Base-by-base conservation (phyloP, 2,888 invertebrate genomes). In the Escarpia spicata region DNA sequence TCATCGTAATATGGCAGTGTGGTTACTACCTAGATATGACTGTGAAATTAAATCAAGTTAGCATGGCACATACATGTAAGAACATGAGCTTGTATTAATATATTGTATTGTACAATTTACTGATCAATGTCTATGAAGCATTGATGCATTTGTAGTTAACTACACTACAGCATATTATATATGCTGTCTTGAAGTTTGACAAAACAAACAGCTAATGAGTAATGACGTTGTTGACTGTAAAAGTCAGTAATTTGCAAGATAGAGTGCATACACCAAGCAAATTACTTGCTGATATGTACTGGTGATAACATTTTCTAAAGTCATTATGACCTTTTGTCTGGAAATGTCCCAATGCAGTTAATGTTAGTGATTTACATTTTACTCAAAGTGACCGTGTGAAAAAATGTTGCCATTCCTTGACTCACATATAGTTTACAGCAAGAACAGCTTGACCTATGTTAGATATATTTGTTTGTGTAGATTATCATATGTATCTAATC, bases 381-480 rank as follows among this genome's bases (percentile, higher is more conserved):
- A 75, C 75, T 75, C 19, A 75, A 75, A 75, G n/a, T n/a, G 75
- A 75, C 75, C 75, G 75, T 75, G 75, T 75, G 75, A 75, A 75
- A 52, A 37, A 75, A 75, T 75, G 2, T 75, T 75, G 75, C 75
- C n/a, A n/a, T 75, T 26, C 26, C 75, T 26, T 75, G 75, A n/a
- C 26, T 75, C 19, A 26, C 19, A 26, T 75, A 52, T 52, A 75
- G 2, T 52, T 52, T 52, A 52, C 52, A 52, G 52, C 52, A 12
- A 12, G 9, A 52, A 2, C 37, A 37, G 37, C 52, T 52, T 52
- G 52, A 75, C 75, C 75, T 75, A 75, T n/a, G 6, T 75, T 26
- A 75, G 26, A 75, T 26, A 75, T 75, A 75, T 52, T 52, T 52
- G 52, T 75, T 19, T 26, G 6, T 26, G 26, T 75, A 75, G 75